Base-by-base conservation (phyloP, 2,113 vertebrate species). In the Pelecanus crispus region DNA sequence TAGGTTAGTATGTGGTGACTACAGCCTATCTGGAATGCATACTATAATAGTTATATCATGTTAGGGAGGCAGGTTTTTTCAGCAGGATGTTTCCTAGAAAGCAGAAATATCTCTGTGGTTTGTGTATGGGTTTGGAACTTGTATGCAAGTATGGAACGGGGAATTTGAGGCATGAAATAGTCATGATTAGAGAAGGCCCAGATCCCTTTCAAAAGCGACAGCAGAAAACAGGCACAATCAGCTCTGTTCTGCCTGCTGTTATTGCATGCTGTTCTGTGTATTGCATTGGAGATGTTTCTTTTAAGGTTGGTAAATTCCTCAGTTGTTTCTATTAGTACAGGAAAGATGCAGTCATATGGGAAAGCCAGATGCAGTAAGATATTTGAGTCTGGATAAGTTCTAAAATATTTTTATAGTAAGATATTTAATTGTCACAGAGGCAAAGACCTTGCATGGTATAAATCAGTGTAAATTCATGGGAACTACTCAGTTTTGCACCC, bases 161-260 rank as follows among this genome's bases (percentile, higher is more conserved):
- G 96, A 96, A 96, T 96, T 91, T 95, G 81, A 97, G 75, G 92
- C 94, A 96, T 74, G 94, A 93, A 97, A 94, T 78, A 90, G 92
- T 88, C 84, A 68, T 72, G 95, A 95, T 88, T 90, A 78, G 91
- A 72, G 90, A 95, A 90, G 87, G 80, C 44, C 79, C 17, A 2
- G 87, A 88, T 96, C 75, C 78, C 66, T 93, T 86, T 95, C 44
- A 58, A 61, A 63, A 88, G 44, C 4, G 6, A 65, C 55, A 65
- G 81, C 92, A 95, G 89, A 67, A 72, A 89, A 12, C 31, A 87
- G 91, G 87, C 94, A 80, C 17, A 2, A 63, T 31, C 62, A 47
- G 79, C 91, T 80, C 87, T 12, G 2, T 40, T 56, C 92, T 58
- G 74, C 89, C 82, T 53, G 70, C 77, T 81, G 61, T 36, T 75